phyloP scores from a whole-genome alignment of 2,888 invertebrate species.

The Plebejus argus region DNA sequence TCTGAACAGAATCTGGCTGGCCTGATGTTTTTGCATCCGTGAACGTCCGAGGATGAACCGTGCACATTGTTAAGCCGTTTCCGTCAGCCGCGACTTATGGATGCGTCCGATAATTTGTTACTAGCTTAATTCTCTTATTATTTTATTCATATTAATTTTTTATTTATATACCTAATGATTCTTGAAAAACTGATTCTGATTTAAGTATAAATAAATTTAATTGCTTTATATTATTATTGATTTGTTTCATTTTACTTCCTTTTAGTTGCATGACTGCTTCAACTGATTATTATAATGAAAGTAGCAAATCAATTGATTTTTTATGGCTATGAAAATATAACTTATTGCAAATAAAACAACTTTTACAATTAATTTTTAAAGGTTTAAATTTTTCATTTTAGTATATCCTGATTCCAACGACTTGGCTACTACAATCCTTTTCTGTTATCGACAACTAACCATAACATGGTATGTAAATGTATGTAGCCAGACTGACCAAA shows the following conservation, averaged over 20 bases:
- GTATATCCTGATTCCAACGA: background rate
- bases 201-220: background rate
- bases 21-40: no score
- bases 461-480: background rate
- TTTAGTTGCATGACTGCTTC: background rate
- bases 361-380: no score
- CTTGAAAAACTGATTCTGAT: background rate
- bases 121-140: background rate
- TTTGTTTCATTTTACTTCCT: conserved; percentile 2
- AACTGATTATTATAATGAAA: background rate
- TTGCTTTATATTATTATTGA: background rate
- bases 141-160: background rate
- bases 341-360: no score
- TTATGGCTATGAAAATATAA: no score
- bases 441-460: background rate
- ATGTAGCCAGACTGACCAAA: no score
- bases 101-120: no score
- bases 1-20: no score
- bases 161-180: background rate
- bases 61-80: no score
- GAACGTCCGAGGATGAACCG: no score
- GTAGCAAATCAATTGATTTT: background rate
- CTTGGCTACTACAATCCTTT: background rate
- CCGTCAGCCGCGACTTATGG: no score
- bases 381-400: background rate